These are phyloP conservation scores for Sebastes kiyomatsui DNA, from an alignment of 2,797 vertebrate genomes.

Conservation along the genomic window DNA sequence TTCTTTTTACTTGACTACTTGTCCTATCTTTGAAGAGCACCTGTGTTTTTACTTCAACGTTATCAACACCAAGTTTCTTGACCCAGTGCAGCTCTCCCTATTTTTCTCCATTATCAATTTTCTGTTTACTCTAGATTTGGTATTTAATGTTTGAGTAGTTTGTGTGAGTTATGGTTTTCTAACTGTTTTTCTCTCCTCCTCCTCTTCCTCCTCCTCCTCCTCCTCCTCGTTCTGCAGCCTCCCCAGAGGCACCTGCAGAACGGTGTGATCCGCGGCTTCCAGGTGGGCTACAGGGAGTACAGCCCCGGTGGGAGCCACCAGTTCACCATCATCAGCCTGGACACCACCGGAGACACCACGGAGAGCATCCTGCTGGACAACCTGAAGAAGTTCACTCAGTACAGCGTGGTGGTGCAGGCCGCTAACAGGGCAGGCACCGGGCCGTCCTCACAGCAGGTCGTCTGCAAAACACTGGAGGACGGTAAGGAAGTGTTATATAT, in stretches of 20 bases:
- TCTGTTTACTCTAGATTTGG: background rate
- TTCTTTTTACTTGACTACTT: no score
- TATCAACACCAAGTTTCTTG: no score
- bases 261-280: constrained; percentile 96
- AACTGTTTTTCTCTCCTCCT: background rate
- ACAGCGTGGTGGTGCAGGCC: constrained; percentile 97
- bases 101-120: background rate
- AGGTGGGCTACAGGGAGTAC: constrained; percentile 98
- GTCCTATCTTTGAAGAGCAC: no score
- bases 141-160: background rate
- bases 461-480: constrained; percentile 96
- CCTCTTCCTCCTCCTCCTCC: no score
- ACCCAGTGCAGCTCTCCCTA: no score
- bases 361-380: constrained; percentile 94
- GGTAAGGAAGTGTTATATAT: constrained; percentile 75
- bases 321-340: constrained; percentile 96
- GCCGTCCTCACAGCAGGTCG: constrained; percentile 97
- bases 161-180: background rate
- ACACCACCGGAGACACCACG: constrained; percentile 92
- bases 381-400: constrained; percentile 98
- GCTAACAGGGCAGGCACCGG: constrained; percentile 96
- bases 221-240: constrained; percentile 78
- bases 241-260: constrained; percentile 97
- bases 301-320: constrained; percentile 95
- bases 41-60: no score